phyloP scores from a whole-genome alignment of 1,140 invertebrate species.

The Vollenhovia emeryi region DNA sequence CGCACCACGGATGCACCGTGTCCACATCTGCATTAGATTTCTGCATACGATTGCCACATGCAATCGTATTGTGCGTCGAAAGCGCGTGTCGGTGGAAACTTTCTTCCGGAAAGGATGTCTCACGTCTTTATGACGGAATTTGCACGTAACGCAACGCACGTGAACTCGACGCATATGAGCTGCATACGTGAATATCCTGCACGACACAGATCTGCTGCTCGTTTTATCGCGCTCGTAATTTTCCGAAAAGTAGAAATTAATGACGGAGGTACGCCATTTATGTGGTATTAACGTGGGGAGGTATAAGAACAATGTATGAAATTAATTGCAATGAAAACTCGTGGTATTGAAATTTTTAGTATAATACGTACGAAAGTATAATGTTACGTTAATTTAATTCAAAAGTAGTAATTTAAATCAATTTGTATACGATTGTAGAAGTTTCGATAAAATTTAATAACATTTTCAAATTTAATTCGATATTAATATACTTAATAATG shows the following conservation, averaged over 20 bases:
- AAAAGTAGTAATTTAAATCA: neutral
- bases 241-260: neutral
- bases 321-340: neutral
- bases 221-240: neutral
- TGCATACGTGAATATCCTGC: neutral
- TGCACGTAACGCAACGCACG: constrained; percentile 2
- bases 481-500: too few species aligned
- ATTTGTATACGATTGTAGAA: neutral
- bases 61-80: neutral
- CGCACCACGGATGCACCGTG: constrained; percentile 8
- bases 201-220: too few species aligned
- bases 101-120: constrained; percentile 10
- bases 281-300: neutral
- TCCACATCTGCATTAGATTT: neutral
- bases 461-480: too few species aligned
- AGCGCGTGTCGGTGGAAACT: constrained; percentile 3
- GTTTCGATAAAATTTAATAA: too few species aligned
- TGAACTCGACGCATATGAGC: neutral
- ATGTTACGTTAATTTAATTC: too few species aligned
- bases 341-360: neutral
- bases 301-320: neutral
- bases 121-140: neutral
- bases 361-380: neutral
- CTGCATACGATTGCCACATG: constrained; percentile 12
- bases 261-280: neutral